Evolutionary conservation across 2,113 vertebrate genomes (phyloP).

Genomic region (Sylvia atricapilla): DNA sequence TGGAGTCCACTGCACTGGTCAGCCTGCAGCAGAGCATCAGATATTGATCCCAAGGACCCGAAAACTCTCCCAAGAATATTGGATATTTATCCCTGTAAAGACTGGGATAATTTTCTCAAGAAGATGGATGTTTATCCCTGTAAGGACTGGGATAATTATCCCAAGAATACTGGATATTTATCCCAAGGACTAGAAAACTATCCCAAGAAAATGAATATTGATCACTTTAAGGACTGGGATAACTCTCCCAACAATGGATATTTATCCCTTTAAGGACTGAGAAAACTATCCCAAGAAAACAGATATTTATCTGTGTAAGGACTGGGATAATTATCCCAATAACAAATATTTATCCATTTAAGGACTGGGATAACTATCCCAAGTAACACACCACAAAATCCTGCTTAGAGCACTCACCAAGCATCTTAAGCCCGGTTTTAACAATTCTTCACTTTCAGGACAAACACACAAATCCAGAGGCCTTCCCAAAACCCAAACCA

Average conservation of each 20-base stretch:
- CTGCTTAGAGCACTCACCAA: background rate
- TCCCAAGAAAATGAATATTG: no score
- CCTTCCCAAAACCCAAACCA: background rate
- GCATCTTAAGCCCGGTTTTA: fast-evolving
- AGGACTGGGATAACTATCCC: background rate
- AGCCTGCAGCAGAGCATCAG: background rate
- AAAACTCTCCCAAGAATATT: background rate
- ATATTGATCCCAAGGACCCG: background rate
- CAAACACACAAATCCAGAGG: background rate
- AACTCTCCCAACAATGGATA: background rate
- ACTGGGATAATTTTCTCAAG: background rate
- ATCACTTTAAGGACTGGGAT: background rate
- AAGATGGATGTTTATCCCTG: background rate
- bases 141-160: fast-evolving
- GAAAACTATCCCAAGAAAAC: background rate
- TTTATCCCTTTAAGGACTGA: background rate
- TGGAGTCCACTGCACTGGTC: constrained; percentile 70
- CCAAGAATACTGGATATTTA: background rate
- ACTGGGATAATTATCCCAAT: background rate
- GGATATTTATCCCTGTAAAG: background rate
- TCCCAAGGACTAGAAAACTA: background rate
- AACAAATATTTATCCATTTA: background rate
- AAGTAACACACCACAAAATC: background rate
- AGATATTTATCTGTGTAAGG: fast-evolving
- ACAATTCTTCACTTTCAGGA: fast-evolving